phyloP scores from a whole-genome alignment of 2,888 invertebrate genomes.

The Cheilosia pagana region DNA sequence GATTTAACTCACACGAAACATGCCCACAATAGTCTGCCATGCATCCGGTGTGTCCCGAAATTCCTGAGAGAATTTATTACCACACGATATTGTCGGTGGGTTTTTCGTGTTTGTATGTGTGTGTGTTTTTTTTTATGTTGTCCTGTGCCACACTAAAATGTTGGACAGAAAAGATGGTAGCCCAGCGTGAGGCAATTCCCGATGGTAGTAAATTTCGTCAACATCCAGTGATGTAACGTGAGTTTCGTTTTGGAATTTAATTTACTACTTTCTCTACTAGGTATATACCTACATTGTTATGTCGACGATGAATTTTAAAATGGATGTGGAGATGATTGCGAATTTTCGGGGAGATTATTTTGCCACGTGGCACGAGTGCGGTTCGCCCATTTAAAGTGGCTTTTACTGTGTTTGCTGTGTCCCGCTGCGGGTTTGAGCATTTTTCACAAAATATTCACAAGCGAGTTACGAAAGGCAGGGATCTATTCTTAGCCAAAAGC shows the following conservation, averaged over 20 bases:
- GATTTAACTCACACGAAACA: constrained; percentile 1
- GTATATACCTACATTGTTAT: constrained; percentile 24
- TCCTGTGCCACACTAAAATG: constrained; percentile 30
- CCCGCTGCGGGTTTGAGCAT: too few species aligned
- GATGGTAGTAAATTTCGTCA: constrained; percentile 34
- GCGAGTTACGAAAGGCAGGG: too few species aligned
- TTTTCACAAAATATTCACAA: too few species aligned
- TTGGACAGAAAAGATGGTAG: constrained; percentile 5
- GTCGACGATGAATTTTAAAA: constrained; percentile 54
- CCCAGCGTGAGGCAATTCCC: constrained; percentile 6
- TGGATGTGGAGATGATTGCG: constrained; percentile 24
- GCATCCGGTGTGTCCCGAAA: constrained; percentile 60
- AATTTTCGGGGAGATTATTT: constrained; percentile 4
- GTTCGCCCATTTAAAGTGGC: background rate
- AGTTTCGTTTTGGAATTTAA: constrained; percentile 65
- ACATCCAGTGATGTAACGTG: constrained; percentile 36
- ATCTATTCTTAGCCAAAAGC: too few species aligned
- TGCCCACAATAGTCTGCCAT: constrained; percentile 17
- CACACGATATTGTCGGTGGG: constrained; percentile 54
- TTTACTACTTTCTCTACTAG: constrained; percentile 52
- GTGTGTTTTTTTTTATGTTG: constrained; percentile 1
- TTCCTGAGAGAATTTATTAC: constrained; percentile 67
- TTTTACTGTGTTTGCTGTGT: background rate
- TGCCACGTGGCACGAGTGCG: background rate
- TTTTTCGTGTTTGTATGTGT: constrained; percentile 15